These are phyloP conservation scores for Tachina fera DNA, from an alignment of 2,888 invertebrate species.

Conservation along the genomic window DNA sequence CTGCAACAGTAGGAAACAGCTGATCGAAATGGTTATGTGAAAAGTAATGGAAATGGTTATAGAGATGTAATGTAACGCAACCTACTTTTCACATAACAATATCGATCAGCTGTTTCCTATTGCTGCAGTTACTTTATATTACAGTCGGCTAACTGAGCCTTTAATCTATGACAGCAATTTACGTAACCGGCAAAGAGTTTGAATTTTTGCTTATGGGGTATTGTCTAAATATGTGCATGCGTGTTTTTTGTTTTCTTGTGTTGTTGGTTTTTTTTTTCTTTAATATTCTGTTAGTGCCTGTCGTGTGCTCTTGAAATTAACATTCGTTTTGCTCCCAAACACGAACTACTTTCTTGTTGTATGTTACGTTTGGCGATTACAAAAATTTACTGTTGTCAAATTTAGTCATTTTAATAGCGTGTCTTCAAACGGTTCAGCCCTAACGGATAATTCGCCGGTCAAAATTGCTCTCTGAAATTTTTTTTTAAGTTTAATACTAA, in stretches of 20 bases:
- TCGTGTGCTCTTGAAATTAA: constrained; percentile 60
- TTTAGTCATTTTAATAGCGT: constrained; percentile 78
- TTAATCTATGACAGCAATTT: too few species aligned
- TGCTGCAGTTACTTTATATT: too few species aligned
- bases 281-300: constrained; percentile 54
- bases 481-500: constrained; percentile 50
- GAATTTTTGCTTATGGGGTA: not conserved
- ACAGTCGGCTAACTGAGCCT: too few species aligned
- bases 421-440: constrained; percentile 74
- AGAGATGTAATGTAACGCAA: too few species aligned
- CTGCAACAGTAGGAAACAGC: too few species aligned
- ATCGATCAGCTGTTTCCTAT: too few species aligned
- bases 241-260: constrained; percentile 10
- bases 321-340: constrained; percentile 58
- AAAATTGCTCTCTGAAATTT: constrained; percentile 25
- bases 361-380: constrained; percentile 46
- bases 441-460: constrained; percentile 62
- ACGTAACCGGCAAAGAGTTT: not conserved
- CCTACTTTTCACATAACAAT: too few species aligned
- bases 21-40: too few species aligned
- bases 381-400: constrained; percentile 68
- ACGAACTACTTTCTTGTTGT: constrained; percentile 30
- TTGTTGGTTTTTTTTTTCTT: constrained; percentile 7
- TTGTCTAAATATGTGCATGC: not conserved
- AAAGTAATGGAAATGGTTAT: too few species aligned